Evolutionary conservation across 2,888 invertebrate genomes (phyloP), one percentile per base, ranked within the genome.

Genomic region (Listrodromus nycthemerus): DNA sequence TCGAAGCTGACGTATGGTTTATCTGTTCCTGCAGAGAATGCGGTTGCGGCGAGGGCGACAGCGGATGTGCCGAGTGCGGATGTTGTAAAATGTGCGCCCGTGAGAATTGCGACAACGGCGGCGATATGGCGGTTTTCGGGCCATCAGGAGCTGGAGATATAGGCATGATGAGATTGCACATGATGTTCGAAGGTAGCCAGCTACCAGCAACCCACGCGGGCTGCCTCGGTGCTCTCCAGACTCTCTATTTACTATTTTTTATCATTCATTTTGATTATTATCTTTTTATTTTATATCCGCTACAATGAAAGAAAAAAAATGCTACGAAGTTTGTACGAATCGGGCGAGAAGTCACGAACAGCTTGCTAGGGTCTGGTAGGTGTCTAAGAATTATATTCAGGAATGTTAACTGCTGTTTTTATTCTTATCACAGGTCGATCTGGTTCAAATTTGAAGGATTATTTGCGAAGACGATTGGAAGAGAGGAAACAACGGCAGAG

Each of bases 41-140:
- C 93, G 98, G 98, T 0, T 99, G 99, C 94, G 99, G 99, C 2
- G 97, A 97, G 92, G 99, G 99, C 0, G 98, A 99, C 92, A 97
- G 98, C 75, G 99, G 99, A 0, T 99, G 99, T 91, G 96, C 96
- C 0, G 96, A 97, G 85, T 99, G 99, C 93, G 99, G 99, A 2
- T 96, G 97, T 48, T 99, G 99, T 92, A 95, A 98, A 58, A 95
- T 96, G 1, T 99, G 99, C 92, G 98, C 97, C 2, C 95, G 96
- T 87, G 96, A 95, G 93, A 94, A 94, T 83, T 95, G 95, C 58
- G 95, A 95, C 88, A 95, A 94, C 85, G 92, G 91, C 75, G 90
- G 87, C 48, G 90, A 91, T 61, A 86, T 91, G 85, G 88, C 90
- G 16, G 88, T 89, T 77, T 91, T 94, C 58, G 94, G 94, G 80